Evolutionary conservation across 2,797 vertebrate species (phyloP).

Genomic region (Iguana delicatissima): DNA sequence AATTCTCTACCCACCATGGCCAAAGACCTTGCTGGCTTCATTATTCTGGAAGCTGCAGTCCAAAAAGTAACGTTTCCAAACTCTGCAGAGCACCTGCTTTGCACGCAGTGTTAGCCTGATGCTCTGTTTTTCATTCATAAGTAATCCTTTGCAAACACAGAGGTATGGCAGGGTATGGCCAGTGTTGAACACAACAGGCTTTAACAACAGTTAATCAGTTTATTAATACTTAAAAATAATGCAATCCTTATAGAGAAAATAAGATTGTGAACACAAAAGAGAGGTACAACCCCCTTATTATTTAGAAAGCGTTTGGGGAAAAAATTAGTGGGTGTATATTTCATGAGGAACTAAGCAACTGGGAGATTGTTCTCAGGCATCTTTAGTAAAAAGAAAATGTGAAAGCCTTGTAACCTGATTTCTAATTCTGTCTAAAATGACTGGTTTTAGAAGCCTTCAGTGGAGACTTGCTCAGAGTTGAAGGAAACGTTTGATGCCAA

Average conservation of each 20-base stretch:
- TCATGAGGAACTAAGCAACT: neutral
- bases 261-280: neutral
- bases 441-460: neutral
- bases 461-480: accelerated
- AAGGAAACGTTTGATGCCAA: neutral
- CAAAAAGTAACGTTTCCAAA: neutral
- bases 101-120: too few species aligned
- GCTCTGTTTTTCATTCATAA: too few species aligned
- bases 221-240: too few species aligned
- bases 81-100: too few species aligned
- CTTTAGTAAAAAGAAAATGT: neutral
- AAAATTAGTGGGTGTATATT: neutral
- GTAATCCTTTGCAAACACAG: too few species aligned
- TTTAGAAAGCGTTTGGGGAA: neutral
- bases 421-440: accelerated
- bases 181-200: too few species aligned
- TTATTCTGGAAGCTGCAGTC: neutral
- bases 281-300: neutral
- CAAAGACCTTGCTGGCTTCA: neutral
- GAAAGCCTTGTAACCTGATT: neutral
- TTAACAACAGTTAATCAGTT: too few species aligned
- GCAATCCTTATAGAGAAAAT: too few species aligned
- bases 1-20: neutral
- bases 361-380: neutral
- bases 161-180: too few species aligned